A percentile compares a stretch with the other conserved stretches of the same genome.
Evolutionary conservation across 1,140 invertebrate genomes (phyloP).

Genomic region (Asobara japonica): DNA sequence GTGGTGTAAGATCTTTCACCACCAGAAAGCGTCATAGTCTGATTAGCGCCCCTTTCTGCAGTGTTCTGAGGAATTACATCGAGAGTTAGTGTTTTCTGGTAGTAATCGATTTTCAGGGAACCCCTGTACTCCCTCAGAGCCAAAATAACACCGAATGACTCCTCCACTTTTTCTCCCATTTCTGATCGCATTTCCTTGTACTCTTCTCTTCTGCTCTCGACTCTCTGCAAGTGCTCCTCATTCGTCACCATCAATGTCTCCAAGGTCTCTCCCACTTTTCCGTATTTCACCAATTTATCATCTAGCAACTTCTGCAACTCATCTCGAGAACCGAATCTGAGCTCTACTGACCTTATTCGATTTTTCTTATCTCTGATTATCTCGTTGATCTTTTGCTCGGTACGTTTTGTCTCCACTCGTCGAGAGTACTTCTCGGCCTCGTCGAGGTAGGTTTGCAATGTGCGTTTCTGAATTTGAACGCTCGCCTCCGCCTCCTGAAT

Average conservation of each 20-base stretch:
- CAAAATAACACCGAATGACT: constrained; percentile 65
- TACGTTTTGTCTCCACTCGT: constrained; percentile 60
- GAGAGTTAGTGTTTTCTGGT: constrained; percentile 68
- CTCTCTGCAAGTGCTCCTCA: constrained; percentile 52
- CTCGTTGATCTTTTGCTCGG: constrained; percentile 43
- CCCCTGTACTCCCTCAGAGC: constrained; percentile 69
- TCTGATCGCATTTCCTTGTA: constrained; percentile 59
- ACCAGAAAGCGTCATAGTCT: constrained; percentile 80
- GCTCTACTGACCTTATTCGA: constrained; percentile 52
- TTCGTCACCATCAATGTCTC: constrained; percentile 46
- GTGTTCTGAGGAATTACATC: constrained; percentile 68
- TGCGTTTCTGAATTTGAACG: constrained; percentile 47
- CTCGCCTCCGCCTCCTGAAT: constrained; percentile 45
- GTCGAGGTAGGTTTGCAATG: constrained; percentile 39
- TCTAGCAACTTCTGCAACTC: constrained; percentile 44
- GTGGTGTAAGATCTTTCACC: constrained; percentile 96
- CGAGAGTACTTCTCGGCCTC: constrained; percentile 57
- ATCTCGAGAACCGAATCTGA: constrained; percentile 48
- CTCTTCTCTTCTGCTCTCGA: constrained; percentile 55
- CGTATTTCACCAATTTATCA: constrained; percentile 47
- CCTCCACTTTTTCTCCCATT: constrained; percentile 62
- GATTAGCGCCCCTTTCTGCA: constrained; percentile 45
- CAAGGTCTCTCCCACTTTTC: constrained; percentile 37
- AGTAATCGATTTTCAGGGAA: constrained; percentile 71
- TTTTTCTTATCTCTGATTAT: not conserved